Percentiles rank a stretch among this genome's conserved stretches.
These are phyloP conservation scores for Xanthia icteritia DNA, from an alignment of 2,888 invertebrate genomes.

Conservation along the genomic window DNA sequence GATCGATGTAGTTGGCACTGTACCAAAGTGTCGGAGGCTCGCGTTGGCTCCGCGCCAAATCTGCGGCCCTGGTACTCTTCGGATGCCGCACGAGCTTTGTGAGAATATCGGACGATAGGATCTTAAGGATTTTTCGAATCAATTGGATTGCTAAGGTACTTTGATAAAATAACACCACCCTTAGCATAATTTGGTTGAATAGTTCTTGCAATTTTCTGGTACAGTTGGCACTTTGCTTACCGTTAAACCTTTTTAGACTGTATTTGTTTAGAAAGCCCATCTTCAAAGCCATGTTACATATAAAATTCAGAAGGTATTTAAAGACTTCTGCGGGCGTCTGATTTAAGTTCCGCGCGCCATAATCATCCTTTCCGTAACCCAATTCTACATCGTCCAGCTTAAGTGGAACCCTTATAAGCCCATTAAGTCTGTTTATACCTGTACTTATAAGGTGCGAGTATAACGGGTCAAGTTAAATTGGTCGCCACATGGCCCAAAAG, in stretches of 20 bases:
- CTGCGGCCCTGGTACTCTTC: slow-evolving; percentile 62
- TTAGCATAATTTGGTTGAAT: slow-evolving; percentile 17
- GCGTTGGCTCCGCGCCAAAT: slow-evolving; percentile 71
- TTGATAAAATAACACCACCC: slow-evolving; percentile 3
- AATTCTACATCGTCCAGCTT: slow-evolving; percentile 50
- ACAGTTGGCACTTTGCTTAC: not conserved
- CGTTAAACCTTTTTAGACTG: not conserved
- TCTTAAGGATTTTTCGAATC: slow-evolving; percentile 41
- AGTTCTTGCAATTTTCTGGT: not conserved
- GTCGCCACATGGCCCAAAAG: slow-evolving; percentile 59
- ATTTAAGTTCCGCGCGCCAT: slow-evolving; percentile 40
- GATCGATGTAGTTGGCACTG: slow-evolving; percentile 77
- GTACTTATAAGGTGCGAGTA: slow-evolving; percentile 46
- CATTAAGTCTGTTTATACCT: slow-evolving; percentile 52
- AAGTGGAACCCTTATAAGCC: slow-evolving; percentile 53
- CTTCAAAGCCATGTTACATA: slow-evolving; percentile 20
- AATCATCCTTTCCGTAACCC: slow-evolving; percentile 47
- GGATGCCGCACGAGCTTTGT: slow-evolving; percentile 47
- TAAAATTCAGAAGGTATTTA: slow-evolving; percentile 29
- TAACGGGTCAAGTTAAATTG: slow-evolving; percentile 51
- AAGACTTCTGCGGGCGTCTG: slow-evolving; percentile 25
- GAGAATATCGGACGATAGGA: slow-evolving; percentile 23
- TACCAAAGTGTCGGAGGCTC: slow-evolving; percentile 69
- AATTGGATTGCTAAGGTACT: slow-evolving; percentile 28
- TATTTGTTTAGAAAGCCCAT: not conserved